A percentile compares a stretch with the other conserved stretches of the same genome.
Evolutionary conservation across 2,113 vertebrate genomes (phyloP).

Genomic region (Phyllopteryx taeniolatus): DNA sequence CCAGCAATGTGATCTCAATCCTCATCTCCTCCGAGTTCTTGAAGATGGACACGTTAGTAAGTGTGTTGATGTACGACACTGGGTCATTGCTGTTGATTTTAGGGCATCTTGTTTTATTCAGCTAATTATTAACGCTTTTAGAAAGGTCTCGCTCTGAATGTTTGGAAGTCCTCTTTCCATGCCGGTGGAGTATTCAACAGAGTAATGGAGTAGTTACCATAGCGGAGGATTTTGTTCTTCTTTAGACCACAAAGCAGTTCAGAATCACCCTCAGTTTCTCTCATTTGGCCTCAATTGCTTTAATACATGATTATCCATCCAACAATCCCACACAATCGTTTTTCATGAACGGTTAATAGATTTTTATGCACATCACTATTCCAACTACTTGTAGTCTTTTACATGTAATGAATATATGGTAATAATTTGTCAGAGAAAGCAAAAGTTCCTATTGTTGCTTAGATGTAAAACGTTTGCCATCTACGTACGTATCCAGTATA

Average conservation of each 20-base stretch:
- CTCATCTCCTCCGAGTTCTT: constrained; percentile 99
- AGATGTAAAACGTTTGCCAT: no score
- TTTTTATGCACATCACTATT: no score
- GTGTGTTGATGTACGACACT: constrained; percentile 69
- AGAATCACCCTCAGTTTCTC: neutral
- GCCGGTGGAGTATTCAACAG: neutral
- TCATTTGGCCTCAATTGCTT: neutral
- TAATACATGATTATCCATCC: neutral
- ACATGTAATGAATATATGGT: no score
- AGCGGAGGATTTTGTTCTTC: no score
- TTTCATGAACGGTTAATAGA: no score
- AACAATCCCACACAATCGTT: neutral
- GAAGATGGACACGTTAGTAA: constrained; percentile 99
- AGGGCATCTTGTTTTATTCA: constrained; percentile 38
- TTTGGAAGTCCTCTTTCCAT: neutral
- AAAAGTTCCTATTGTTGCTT: no score
- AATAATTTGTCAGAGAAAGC: no score
- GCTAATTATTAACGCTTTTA: neutral
- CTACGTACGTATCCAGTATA: no score
- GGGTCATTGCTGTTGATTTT: constrained; percentile 20
- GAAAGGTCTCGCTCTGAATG: neutral
- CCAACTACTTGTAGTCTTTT: no score
- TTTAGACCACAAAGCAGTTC: no score
- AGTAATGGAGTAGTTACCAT: neutral
- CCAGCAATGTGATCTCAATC: constrained; percentile 98